Percentiles rank a stretch among this genome's conserved stretches.
Evolutionary conservation across 2,888 invertebrate species (phyloP).

Genomic region (Tipula confusa): DNA sequence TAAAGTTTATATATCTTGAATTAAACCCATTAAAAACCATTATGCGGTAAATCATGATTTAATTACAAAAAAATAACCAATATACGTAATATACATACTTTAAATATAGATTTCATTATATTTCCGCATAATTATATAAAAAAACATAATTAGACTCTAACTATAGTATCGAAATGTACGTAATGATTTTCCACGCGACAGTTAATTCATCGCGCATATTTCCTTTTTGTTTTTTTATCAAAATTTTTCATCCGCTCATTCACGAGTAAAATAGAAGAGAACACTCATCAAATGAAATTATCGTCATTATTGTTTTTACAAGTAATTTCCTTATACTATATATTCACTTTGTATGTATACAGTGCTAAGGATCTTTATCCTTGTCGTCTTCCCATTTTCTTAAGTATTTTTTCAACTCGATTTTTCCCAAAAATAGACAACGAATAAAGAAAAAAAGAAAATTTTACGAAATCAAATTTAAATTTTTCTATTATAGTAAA

Average conservation of each 20-base stretch:
- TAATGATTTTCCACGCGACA: not conserved
- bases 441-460: not conserved
- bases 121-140: not conserved
- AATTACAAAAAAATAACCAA: not conserved
- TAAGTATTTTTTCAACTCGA: not conserved
- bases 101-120: no score
- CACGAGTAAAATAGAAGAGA: not conserved
- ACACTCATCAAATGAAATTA: not conserved
- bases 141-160: not conserved
- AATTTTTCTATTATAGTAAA: not conserved
- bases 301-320: not conserved
- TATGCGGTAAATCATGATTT: not conserved
- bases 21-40: not conserved
- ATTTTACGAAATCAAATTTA: constrained; percentile 21
- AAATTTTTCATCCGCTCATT: not conserved
- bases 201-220: not conserved
- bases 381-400: not conserved
- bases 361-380: not conserved
- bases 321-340: not conserved
- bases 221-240: not conserved
- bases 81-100: no score
- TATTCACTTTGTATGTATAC: not conserved
- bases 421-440: not conserved
- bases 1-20: not conserved
- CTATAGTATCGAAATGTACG: not conserved